Conservation (phyloP, 2,888 invertebrate genomes). For the Alviniconcha strummeri region DNA sequence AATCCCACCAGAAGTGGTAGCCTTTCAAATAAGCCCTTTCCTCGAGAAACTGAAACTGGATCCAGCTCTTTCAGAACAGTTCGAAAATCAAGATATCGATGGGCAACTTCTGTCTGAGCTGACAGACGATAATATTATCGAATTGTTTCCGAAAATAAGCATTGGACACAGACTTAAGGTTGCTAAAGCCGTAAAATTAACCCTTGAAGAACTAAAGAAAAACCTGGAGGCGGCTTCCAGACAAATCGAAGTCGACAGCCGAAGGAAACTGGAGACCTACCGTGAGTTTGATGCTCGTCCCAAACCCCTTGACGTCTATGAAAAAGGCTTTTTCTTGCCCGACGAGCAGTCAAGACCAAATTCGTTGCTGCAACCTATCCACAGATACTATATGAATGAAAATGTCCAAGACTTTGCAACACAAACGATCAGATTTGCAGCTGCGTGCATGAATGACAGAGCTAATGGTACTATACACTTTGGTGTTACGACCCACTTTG, state of each 20-base stretch:
- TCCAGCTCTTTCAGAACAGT: not conserved
- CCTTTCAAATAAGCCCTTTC: no score
- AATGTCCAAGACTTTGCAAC: not conserved
- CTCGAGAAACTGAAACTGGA: not conserved
- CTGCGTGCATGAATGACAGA: slow-evolving; percentile 17
- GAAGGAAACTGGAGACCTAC: not conserved
- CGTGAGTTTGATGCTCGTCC: not conserved
- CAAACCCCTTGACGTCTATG: not conserved
- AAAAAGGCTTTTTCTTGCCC: slow-evolving; percentile 4
- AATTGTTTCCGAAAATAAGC: not conserved
- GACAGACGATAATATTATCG: not conserved
- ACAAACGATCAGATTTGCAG: not conserved
- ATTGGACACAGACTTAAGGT: not conserved
- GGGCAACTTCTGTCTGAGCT: not conserved
- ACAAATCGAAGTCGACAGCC: not conserved
- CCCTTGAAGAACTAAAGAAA: not conserved
- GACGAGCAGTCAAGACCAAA: slow-evolving; percentile 14
- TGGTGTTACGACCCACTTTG: slow-evolving; percentile 2
- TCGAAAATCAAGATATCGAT: not conserved
- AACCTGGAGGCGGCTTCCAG: no score
- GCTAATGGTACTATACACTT: slow-evolving; percentile 9
- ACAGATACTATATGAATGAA: not conserved
- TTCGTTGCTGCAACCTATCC: not conserved
- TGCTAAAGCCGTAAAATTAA: not conserved
- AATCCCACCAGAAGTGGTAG: no score